Base-by-base conservation (phyloP, 1,140 invertebrate species). In the Trigoniulus corallinus region DNA sequence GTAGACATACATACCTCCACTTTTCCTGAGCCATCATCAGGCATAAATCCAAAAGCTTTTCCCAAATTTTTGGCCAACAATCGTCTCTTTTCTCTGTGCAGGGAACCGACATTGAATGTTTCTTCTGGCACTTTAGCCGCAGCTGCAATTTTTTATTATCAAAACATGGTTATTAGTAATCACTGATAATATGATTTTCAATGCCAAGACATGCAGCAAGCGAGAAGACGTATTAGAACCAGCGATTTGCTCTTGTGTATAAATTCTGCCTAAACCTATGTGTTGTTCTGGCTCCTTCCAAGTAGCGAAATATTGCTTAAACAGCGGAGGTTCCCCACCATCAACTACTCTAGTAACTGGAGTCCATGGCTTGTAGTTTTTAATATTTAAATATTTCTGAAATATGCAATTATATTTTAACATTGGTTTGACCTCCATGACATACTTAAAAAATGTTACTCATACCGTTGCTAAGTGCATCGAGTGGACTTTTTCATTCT, bases 1-100 rank as follows among this genome's bases (percentile, higher is more conserved):
- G n/a, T n/a, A n/a, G n/a, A n/a, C n/a, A n/a, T n/a, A 7, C 7
- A 7, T 34, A 34, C 29, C 29, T 34, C 75, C 40, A 82, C 75
- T 26, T 77, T 75, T 0, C 88, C 88, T n/a, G 74, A 75, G 2
- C 88, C 89, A 67, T 94, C 88, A 64, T 95, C 91, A 3, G 92
- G 77, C 56, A 94, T 74, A 65, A 88, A n/a, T n/a, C n/a, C n/a
- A n/a, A n/a, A n/a, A n/a, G n/a, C n/a, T n/a, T n/a, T n/a, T n/a
- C n/a, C n/a, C n/a, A n/a, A n/a, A 85, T 0, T 81, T 81, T 67
- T 88, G 77, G 1, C 82, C 82, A 0, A 82, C 82, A 47, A 73
- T 50, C 21, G 62, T 63, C n/a, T n/a, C 59, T 67, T 69, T 2
- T 79, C 59, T 24, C 68, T 67, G 49, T 81, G 79, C 10, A 84